phyloP scores from a whole-genome alignment of 35 echinoderm and acorn worm genomes.

The Apostichopus japonicus region DNA sequence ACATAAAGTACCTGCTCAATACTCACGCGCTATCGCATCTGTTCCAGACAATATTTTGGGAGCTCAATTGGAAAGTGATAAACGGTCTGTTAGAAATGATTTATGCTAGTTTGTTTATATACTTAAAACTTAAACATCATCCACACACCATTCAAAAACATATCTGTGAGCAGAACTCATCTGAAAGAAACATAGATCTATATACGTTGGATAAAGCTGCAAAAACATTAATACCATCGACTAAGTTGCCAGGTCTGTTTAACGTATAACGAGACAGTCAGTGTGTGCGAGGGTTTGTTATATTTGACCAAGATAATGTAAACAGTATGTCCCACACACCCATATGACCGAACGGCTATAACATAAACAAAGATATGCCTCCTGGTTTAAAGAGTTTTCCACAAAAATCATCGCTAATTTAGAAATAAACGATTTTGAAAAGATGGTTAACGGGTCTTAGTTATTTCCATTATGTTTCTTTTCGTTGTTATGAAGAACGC shows the following conservation, averaged over 20 bases:
- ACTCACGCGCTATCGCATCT: not conserved
- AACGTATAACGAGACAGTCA: not conserved
- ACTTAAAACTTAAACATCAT: conserved; percentile 13
- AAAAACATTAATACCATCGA: not conserved
- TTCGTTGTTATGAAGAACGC: not conserved
- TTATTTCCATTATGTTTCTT: not conserved
- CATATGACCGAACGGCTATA: conserved; percentile 13
- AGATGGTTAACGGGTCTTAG: not conserved
- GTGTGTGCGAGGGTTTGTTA: not conserved
- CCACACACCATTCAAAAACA: not conserved
- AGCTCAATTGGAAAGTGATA: not conserved
- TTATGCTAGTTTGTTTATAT: not conserved
- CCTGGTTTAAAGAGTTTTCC: conserved; percentile 22
- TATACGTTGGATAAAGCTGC: not conserved
- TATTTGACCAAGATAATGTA: not conserved
- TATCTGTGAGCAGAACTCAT: not conserved
- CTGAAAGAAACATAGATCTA: not conserved
- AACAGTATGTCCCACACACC: not conserved
- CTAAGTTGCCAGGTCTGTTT: not conserved
- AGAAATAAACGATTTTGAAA: conserved; percentile 41
- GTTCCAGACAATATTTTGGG: not conserved
- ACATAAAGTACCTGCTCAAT: conserved; percentile 1
- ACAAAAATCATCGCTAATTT: conserved; percentile 28
- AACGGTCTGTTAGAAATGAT: conserved; percentile 1
- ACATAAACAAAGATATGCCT: conserved; percentile 19